Evolutionary conservation across 2,797 vertebrate species (phyloP).

Genomic region (Hoplostethus atlanticus): DNA sequence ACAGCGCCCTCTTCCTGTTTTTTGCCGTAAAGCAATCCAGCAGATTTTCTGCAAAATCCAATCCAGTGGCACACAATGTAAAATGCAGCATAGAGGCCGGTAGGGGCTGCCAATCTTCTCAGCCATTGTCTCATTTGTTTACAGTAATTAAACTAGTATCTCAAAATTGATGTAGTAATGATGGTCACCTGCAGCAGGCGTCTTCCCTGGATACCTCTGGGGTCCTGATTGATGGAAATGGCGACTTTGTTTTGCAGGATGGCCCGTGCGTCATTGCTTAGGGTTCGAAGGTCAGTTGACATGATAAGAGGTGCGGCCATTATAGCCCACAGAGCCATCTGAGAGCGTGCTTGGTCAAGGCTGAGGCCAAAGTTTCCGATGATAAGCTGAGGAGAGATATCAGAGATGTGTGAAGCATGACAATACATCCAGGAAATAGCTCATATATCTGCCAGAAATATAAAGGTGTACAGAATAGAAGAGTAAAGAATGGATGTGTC

Average conservation of each 20-base stretch:
- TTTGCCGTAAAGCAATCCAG: too few species aligned
- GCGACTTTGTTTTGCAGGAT: slow-evolving; percentile 89
- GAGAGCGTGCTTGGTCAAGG: slow-evolving; percentile 86
- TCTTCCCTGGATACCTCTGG: slow-evolving; percentile 88
- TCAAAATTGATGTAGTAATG: background rate
- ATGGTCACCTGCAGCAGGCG: slow-evolving; percentile 85
- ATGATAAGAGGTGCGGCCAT: slow-evolving; percentile 92
- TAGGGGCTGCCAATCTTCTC: too few species aligned
- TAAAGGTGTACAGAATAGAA: background rate
- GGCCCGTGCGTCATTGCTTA: slow-evolving; percentile 75
- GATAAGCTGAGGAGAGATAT: slow-evolving; percentile 82
- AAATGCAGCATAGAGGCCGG: too few species aligned
- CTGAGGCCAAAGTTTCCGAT: slow-evolving; percentile 93
- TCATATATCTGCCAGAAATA: background rate
- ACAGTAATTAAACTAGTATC: background rate
- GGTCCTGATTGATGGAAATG: slow-evolving; percentile 92
- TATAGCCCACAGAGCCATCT: slow-evolving; percentile 93
- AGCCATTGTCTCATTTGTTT: background rate
- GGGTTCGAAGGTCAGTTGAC: slow-evolving; percentile 89
- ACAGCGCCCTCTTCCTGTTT: too few species aligned
- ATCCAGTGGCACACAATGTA: too few species aligned
- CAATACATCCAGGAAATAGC: background rate
- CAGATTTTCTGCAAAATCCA: too few species aligned
- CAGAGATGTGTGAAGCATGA: background rate
- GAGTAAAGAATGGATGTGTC: too few species aligned